Percentiles rank a stretch among this genome's conserved stretches.
Evolutionary conservation across 2,797 vertebrate genomes (phyloP).

Genomic region (Acanthiza pusilla): DNA sequence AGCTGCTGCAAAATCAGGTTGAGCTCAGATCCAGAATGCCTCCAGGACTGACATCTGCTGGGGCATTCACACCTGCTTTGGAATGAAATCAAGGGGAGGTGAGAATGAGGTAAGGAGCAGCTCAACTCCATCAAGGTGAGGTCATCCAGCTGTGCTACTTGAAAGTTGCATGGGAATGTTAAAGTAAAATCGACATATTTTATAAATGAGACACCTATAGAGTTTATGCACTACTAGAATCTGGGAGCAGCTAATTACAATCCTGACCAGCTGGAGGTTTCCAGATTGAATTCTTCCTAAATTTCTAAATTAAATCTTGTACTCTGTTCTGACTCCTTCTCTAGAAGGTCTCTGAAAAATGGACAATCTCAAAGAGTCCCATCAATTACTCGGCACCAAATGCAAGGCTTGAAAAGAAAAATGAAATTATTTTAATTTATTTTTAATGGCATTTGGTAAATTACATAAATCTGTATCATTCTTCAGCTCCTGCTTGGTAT

Average conservation of each 20-base stretch:
- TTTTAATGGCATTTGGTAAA: background rate
- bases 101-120: background rate
- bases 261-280: background rate
- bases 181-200: background rate
- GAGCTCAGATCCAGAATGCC: background rate
- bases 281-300: background rate
- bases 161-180: background rate
- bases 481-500: background rate
- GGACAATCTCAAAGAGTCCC: background rate
- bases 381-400: background rate
- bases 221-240: background rate
- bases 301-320: background rate
- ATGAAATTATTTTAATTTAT: background rate
- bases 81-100: background rate
- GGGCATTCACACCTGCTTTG: background rate
- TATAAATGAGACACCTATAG: background rate
- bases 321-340: background rate
- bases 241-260: background rate
- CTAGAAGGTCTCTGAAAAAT: background rate
- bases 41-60: background rate
- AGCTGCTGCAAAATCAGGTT: background rate
- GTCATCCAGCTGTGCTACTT: background rate
- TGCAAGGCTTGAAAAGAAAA: background rate
- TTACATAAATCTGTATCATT: background rate
- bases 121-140: background rate